Evolutionary conservation across 2,113 vertebrate genomes (phyloP), one percentile per base, ranked within the genome.

Genomic region (Excalfactoria chinensis): DNA sequence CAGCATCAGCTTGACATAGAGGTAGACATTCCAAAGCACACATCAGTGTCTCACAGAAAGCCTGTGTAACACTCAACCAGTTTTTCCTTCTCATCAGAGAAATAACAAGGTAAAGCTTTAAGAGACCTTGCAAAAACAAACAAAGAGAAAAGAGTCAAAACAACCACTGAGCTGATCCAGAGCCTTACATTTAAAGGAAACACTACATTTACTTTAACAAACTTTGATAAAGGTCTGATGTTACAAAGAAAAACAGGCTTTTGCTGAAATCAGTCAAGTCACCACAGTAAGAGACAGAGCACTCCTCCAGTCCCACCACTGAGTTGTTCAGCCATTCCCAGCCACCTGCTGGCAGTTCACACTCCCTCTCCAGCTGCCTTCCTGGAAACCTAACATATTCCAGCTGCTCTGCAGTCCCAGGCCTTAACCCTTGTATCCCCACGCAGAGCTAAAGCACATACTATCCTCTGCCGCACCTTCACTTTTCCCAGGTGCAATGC

Each of bases 341-440:
- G 67, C 58, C 95, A 96, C 96, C 93, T 96, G 92, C 92, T 96
- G 93, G 88, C 74, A 93, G 92, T 90, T 95, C 90, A 75, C 74
- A 79, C 88, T 93, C 73, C 49, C 73, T 90, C 86, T 76, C 81
- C 3, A 49, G 88, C 58, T 86, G 70, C 56, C 70, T 96, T 95
- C 92, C 84, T 62, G 62, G 62, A 84, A 75, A 86, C 69, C 81
- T 90, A 96, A 96, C 34, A 43, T 62, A 72, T 46, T 90, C 86
- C 96, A 96, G 93, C 95, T 95, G 95, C 90, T 90, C 59, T 49
- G 26, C 7, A 19, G 59, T 35, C 49, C 70, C 41, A 79, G 44
- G 7, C 62, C 70, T 96, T 96, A 96, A 96, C 94, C 40, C 91
- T 78, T 93, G 49, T 64, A 37, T 88, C 8, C n/a, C 74, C 75